Evolutionary conservation across 2,113 vertebrate species (phyloP).

Genomic region (Paralichthys olivaceus): DNA sequence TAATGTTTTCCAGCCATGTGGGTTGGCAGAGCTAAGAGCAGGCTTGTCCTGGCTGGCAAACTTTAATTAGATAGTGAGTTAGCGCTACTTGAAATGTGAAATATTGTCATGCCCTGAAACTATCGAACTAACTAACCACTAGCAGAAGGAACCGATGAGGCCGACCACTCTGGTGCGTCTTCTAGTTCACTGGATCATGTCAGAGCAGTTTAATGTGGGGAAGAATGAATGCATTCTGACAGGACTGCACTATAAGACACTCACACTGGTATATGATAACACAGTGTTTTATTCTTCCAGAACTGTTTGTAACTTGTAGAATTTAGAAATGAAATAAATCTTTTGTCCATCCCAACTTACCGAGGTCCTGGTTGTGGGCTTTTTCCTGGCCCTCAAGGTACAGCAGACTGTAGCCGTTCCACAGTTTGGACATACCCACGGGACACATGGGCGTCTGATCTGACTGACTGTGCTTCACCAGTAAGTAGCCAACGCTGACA

Average conservation of each 20-base stretch:
- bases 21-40: too few relatives aligned
- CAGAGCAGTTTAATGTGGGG: neutral
- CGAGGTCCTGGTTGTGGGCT: conserved; percentile 97
- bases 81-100: neutral
- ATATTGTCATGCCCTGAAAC: neutral
- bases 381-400: conserved; percentile 98
- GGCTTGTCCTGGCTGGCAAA: neutral
- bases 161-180: neutral
- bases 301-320: too few relatives aligned
- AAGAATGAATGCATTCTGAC: neutral
- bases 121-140: too few relatives aligned
- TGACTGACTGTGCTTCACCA: conserved; percentile 97
- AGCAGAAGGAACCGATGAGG: neutral
- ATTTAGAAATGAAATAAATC: neutral
- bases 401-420: conserved; percentile 96
- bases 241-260: neutral
- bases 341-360: conserved; percentile 75
- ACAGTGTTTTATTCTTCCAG: neutral
- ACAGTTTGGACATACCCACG: conserved; percentile 92
- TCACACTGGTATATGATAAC: neutral
- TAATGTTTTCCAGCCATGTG: too few relatives aligned
- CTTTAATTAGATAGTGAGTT: neutral
- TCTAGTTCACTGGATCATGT: conserved; percentile 18
- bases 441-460: conserved; percentile 95
- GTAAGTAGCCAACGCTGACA: conserved; percentile 93